phyloP scores from a whole-genome alignment of 2,888 invertebrate species.

The Thelaira solivaga region DNA sequence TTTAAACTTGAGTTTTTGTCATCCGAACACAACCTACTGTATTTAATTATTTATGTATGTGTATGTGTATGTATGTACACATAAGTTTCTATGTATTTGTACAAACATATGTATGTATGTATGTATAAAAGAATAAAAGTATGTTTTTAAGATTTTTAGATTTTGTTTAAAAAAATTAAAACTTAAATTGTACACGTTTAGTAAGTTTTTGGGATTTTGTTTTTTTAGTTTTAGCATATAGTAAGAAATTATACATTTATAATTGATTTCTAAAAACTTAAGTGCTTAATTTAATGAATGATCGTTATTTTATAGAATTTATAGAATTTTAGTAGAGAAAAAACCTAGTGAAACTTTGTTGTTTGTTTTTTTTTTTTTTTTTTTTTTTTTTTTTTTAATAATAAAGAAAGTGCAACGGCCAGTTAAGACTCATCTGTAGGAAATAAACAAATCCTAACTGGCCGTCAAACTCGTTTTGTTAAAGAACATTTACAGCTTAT shows the following conservation, averaged over 20 bases:
- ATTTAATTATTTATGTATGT: too few species aligned
- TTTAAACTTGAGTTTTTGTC: too few species aligned
- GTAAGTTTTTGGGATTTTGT: slow-evolving; percentile 49
- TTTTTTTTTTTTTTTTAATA: too few species aligned
- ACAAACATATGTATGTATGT: background rate
- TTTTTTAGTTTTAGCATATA: slow-evolving; percentile 20
- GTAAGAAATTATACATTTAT: background rate
- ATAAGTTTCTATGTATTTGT: background rate
- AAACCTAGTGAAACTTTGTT: too few species aligned
- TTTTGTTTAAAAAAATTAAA: slow-evolving; percentile 22
- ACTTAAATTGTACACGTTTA: slow-evolving; percentile 19
- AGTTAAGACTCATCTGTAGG: slow-evolving; percentile 43
- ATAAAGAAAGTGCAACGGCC: slow-evolving; percentile 49
- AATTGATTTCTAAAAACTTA: background rate
- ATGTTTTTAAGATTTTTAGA: slow-evolving; percentile 54
- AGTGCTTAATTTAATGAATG: slow-evolving; percentile 15
- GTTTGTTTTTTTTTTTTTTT: too few species aligned
- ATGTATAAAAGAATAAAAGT: slow-evolving; percentile 38
- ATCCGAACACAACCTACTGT: too few species aligned
- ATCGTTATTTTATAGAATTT: too few species aligned
- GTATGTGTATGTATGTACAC: too few species aligned
- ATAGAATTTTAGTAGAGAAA: too few species aligned
- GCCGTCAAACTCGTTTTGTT: slow-evolving; percentile 55
- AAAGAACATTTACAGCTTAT: background rate
- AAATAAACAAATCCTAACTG: slow-evolving; percentile 51